A percentile compares a stretch with the other conserved stretches of the same genome.
These are phyloP conservation scores for Tapirus terrestris DNA, from an alignment of 2,113 vertebrate species.

Conservation along the genomic window DNA sequence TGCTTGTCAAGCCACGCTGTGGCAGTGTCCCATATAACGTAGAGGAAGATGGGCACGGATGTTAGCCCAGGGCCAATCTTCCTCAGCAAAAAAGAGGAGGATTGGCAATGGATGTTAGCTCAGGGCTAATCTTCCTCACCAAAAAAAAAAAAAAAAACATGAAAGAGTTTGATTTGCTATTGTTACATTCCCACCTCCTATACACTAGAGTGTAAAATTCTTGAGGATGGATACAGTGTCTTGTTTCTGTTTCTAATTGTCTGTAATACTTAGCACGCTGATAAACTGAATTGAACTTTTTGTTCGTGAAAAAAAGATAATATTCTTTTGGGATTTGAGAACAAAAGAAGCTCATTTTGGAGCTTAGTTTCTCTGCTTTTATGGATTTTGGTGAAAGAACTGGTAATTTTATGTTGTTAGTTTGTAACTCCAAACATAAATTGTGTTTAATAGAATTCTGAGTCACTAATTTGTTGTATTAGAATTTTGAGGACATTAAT, in stretches of 20 bases:
- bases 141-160: not conserved
- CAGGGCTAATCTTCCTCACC: too few relatives aligned
- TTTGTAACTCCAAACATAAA: constrained; percentile 38
- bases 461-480: constrained; percentile 21
- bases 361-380: not conserved
- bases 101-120: too few relatives aligned
- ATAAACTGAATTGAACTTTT: constrained; percentile 42
- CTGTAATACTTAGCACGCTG: not conserved
- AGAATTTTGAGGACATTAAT: constrained; percentile 27
- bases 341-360: constrained; percentile 14
- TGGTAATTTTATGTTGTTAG: constrained; percentile 20
- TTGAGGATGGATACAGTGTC: not conserved
- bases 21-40: too few relatives aligned
- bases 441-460: constrained; percentile 22
- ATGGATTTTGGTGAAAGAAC: constrained; percentile 34
- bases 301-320: constrained; percentile 21
- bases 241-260: constrained; percentile 32
- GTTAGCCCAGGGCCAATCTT: too few relatives aligned
- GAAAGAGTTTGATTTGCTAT: not conserved
- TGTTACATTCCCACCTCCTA: not conserved
- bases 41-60: too few relatives aligned
- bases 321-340: constrained; percentile 20
- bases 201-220: not conserved
- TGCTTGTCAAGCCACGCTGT: too few relatives aligned
- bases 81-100: too few relatives aligned